phyloP scores from a whole-genome alignment of 2,797 vertebrate species.

The Gymnoscopelus braueri region DNA sequence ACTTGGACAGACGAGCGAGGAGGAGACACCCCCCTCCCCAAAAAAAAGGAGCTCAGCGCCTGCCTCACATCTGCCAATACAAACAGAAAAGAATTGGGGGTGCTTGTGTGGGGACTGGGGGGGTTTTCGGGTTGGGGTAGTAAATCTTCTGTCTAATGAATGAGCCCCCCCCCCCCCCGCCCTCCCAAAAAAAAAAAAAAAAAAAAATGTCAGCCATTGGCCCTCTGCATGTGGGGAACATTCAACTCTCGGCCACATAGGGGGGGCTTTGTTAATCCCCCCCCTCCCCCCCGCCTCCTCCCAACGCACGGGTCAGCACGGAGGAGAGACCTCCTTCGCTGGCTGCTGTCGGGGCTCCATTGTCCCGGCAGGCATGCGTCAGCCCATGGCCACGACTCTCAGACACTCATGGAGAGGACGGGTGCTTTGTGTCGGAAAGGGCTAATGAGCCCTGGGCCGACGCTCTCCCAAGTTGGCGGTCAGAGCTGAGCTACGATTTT shows the following conservation, averaged over 20 bases:
- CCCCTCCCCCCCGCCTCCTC: conserved; percentile 1
- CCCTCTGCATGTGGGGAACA: conserved; percentile 69
- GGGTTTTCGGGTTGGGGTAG: conserved; percentile 51
- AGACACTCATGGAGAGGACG: conserved; percentile 20
- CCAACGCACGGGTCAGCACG: conserved; percentile 24
- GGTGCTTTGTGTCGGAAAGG: not conserved
- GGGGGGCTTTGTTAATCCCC: conserved; percentile 59
- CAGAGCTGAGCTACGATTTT: conserved; percentile 23
- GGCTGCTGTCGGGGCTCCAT: conserved; percentile 42
- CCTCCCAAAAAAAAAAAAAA: conserved; percentile 25
- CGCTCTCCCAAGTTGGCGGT: conserved; percentile 7
- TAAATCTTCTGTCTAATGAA: conserved; percentile 82
- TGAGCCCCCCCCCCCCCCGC: conserved; percentile 51
- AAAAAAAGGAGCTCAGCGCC: conserved; percentile 67
- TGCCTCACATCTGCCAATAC: conserved; percentile 84
- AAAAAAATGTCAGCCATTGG: conserved; percentile 79
- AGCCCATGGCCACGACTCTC: conserved; percentile 10
- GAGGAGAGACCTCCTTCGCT: conserved; percentile 20
- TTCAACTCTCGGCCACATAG: conserved; percentile 62
- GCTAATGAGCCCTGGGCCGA: conserved; percentile 29
- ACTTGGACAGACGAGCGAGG: conserved; percentile 19
- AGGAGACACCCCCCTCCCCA: conserved; percentile 42
- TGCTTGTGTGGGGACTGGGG: conserved; percentile 33
- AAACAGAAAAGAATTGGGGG: conserved; percentile 74
- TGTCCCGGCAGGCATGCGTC: conserved; percentile 50